These are phyloP conservation scores for Dolomedes plantarius DNA, from an alignment of 2,888 invertebrate genomes.

Conservation along the genomic window DNA sequence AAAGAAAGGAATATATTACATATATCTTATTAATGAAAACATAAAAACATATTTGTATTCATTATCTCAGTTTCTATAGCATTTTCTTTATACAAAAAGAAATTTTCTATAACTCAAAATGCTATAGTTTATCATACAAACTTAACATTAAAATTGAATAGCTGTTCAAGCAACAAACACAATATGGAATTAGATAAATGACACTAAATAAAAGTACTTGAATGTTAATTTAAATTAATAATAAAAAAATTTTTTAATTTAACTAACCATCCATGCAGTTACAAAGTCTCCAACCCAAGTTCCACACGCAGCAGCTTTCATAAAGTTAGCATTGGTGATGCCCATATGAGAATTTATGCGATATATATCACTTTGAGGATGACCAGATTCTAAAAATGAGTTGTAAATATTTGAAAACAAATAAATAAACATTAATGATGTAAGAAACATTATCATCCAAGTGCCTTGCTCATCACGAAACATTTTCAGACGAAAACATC, in stretches of 20 bases:
- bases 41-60: no score
- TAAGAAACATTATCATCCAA: constrained; percentile 79
- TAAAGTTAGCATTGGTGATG: constrained; percentile 78
- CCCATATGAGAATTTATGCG: constrained; percentile 78
- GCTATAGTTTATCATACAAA: no score
- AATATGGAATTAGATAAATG: no score
- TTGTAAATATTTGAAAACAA: constrained; percentile 79
- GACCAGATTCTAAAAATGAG: constrained; percentile 77
- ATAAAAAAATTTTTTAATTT: no score
- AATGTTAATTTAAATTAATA: no score
- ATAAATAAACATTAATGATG: constrained; percentile 78
- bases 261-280: constrained; percentile 79
- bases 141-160: no score
- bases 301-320: constrained; percentile 79
- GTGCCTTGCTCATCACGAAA: constrained; percentile 79
- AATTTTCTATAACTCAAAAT: no score
- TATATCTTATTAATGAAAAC: neutral
- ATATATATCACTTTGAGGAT: constrained; percentile 76
- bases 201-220: no score
- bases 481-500: constrained; percentile 78
- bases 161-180: no score
- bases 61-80: no score
- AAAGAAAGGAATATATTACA: neutral
- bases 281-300: constrained; percentile 80
- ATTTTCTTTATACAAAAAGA: no score